phyloP scores from a whole-genome alignment of 2,797 vertebrate genomes.

The Silurus aristotelis region DNA sequence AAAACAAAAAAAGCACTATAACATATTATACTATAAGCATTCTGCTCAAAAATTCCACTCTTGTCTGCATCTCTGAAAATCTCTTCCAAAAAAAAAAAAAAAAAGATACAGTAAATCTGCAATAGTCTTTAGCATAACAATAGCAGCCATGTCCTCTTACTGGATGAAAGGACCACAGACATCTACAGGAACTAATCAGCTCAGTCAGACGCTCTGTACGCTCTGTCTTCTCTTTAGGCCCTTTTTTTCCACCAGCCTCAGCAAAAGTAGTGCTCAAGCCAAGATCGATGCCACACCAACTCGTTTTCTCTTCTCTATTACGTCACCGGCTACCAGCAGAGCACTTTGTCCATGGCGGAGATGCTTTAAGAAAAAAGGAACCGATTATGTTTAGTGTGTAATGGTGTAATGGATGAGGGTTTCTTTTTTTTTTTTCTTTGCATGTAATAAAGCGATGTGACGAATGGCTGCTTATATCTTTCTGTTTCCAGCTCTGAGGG shows the following conservation, averaged over 20 bases:
- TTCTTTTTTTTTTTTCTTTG: neutral
- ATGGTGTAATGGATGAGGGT: conserved; percentile 43
- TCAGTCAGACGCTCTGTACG: conserved; percentile 25
- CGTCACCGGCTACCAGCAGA: conserved; percentile 35
- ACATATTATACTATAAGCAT: conserved; percentile 24
- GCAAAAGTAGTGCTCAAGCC: conserved; percentile 43
- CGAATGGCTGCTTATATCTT: conserved; percentile 46
- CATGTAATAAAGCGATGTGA: conserved; percentile 55
- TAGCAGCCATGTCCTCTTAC: conserved; percentile 35
- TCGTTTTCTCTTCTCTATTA: conserved; percentile 42
- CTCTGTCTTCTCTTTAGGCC: conserved; percentile 25
- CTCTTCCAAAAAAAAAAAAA: neutral
- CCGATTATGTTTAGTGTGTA: conserved; percentile 44
- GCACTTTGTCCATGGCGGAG: conserved; percentile 30
- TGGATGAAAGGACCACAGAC: conserved; percentile 44
- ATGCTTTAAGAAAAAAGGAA: conserved; percentile 31
- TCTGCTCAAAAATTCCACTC: conserved; percentile 8
- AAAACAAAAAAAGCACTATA: neutral
- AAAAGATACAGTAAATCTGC: conserved; percentile 41
- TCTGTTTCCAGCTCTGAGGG: conserved; percentile 33
- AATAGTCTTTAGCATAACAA: conserved; percentile 58
- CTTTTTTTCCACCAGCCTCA: conserved; percentile 44
- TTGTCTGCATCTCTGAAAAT: conserved; percentile 37
- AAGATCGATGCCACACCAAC: conserved; percentile 50
- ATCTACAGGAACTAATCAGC: conserved; percentile 49